Evolutionary conservation across 2,797 vertebrate species (phyloP), one percentile per base, ranked within the genome.

Genomic region (Acrocephalus scirpaceus): DNA sequence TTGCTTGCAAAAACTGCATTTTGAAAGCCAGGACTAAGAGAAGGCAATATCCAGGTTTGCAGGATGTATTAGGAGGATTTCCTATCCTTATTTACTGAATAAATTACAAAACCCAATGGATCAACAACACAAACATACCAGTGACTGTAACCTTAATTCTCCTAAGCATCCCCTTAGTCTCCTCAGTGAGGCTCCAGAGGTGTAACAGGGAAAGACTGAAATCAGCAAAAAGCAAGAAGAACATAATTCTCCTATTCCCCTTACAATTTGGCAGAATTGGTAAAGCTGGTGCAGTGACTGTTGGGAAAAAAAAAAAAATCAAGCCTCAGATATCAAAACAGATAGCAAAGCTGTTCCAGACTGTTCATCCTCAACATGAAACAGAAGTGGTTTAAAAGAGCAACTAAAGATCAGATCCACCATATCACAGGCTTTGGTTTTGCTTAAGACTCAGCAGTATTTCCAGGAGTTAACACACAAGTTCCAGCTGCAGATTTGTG

Each of bases 241-340:
- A 48, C 6, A 4, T 67, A 64, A 69, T 70, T 62, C 38, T 79
- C 34, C 26, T 45, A 6, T 42, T 92, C 62, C 79, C 48, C 21
- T 69, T 65, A 44, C 61, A 27, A 65, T 51, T 58, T 86, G 36
- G 45, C 73, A 92, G 72, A 54, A 69, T 78, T 83, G 53, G 44
- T 84, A 65, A 88, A 69, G 34, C 70, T 51, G 79, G 74, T 75
- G 30, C 21, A 72, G 64, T 27, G 23, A 90, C 56, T 74, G 30
- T 11, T 47, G 66, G 54, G 66, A 56, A 86, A n/a, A n/a, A n/a
- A n/a, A n/a, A n/a, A n/a, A n/a, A 93, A 95, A 93, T 73, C 42
- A 81, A 83, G 29, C 54, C 40, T 21, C 65, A 82, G n/a, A 44
- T 86, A 56, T 23, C 51, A 87, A 74, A 29, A 62, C 19, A 82